A percentile compares a stretch with the other conserved stretches of the same genome.
phyloP scores from a whole-genome alignment of 2,113 vertebrate genomes.

The Malaclemys terrapin region DNA sequence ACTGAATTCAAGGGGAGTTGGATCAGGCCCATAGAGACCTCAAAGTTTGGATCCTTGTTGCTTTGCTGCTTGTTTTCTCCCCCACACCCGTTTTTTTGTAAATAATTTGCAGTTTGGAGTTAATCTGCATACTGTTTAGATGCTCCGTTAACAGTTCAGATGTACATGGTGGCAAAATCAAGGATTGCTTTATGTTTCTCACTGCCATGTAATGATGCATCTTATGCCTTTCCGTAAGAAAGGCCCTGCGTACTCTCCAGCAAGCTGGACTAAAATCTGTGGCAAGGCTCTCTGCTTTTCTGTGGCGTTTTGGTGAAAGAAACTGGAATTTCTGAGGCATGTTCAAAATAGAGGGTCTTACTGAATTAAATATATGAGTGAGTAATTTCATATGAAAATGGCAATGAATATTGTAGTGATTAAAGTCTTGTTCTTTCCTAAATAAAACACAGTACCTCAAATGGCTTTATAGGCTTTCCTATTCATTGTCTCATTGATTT shows the following conservation, averaged over 20 bases:
- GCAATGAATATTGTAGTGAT: no score
- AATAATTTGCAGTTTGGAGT: not conserved
- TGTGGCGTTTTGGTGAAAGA: not conserved
- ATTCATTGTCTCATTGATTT: fast-evolving
- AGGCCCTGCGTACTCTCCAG: not conserved
- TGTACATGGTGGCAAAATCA: not conserved
- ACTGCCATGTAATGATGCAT: not conserved
- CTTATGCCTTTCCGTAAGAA: fast-evolving
- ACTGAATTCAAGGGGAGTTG: not conserved
- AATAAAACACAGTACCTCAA: not conserved
- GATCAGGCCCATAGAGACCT: not conserved
- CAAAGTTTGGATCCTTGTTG: not conserved
- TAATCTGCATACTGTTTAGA: not conserved
- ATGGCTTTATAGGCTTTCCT: not conserved
- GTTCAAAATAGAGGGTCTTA: not conserved
- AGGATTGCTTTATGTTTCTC: not conserved
- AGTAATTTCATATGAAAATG: not conserved
- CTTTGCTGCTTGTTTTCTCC: not conserved
- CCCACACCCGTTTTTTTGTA: not conserved
- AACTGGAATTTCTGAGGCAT: not conserved
- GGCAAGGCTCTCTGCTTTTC: not conserved
- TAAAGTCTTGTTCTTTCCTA: not conserved
- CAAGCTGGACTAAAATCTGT: not conserved
- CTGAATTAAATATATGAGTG: not conserved
- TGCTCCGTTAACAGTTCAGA: not conserved